Evolutionary conservation across 1,140 invertebrate species (phyloP), one percentile per base, ranked within the genome.

Genomic region (Drosophila lacertosa): DNA sequence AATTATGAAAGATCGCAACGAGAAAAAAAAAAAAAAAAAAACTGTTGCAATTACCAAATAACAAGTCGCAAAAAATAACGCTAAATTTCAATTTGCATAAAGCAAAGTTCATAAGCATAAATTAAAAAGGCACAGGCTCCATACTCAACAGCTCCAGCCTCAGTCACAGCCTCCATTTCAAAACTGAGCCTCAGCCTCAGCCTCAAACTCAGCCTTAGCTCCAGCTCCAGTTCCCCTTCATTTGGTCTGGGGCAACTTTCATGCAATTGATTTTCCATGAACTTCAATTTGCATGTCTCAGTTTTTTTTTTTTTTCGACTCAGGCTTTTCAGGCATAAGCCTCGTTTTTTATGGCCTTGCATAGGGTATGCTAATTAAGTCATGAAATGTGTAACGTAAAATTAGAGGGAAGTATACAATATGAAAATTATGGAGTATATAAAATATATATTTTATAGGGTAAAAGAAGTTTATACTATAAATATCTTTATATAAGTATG

Each of bases 191-290:
- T 24, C 22, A 24, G 2, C 22, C 0, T 24, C 22, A 26, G 24
- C 24, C 2, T 6, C 24, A 26, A n/a, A n/a, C 26, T 44, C 10
- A 40, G 26, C 45, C 39, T 48, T 6, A 48, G 45, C 24, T 44
- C 16, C 15, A 59, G 50, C 55, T 71, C 33, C 20, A 69, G 53
- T 57, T 77, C 55, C 71, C 77, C 66, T 77, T 82, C 71, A 44
- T 51, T 72, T 79, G 66, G 39, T 58, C 50, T 40, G 53, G 59
- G 20, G 79, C 74, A 65, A 77, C 81, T 84, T 84, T 84, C 81
- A 86, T 84, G 64, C 57, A 81, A 73, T 66, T 67, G 81, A 69
- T 53, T 84, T 88, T 88, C 81, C 81, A 75, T 86, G 81, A 86
- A 86, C 81, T 86, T 86, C 77, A 88, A 69, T 79, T 84, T 79